Base-by-base conservation (phyloP, 2,888 invertebrate genomes). In the Globia sparganii region DNA sequence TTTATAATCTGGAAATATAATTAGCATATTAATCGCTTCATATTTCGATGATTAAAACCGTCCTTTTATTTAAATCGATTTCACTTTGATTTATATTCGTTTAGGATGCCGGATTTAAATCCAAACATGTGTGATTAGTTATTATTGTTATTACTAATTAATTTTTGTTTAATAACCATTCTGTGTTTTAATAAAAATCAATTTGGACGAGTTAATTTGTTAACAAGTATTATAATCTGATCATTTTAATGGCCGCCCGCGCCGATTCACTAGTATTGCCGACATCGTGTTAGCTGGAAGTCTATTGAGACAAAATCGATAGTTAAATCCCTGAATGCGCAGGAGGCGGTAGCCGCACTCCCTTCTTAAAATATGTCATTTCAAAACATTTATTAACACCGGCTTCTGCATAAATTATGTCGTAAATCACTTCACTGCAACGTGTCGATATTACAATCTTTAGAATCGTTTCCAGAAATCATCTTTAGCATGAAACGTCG, bases 21-120 rank as follows among this genome's bases (percentile, higher is more conserved):
- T 96, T 95, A 94, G 92, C 94, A 95, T 95, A 94, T 95, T 95
- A 95, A 96, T 95, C 92, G 91, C 91, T 91, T 88, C 78, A 86
- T 92, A 93, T 93, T 93, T 90, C 89, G 87, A 87, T 89, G 91
- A 90, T 86, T 86, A 86, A 88, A 87, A 86, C 85, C 78, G 75
- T 72, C 75, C 74, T 80, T 84, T 83, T 81, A 83, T 87, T 87
- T 84, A 84, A 83, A 87, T 84, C 74, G 84, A 81, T 89, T 89
- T 82, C 68, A 75, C 77, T 86, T 80, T 88, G 87, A 88, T 87
- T 90, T 89, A 86, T 84, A 77, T 80, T 84, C 78, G 72, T 81
- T 83, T 83, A 79, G 64, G 40, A 77, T 81, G 72, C 74, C 71
- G 59, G 78, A 81, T 80, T 86, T 77, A 69, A 77, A 81, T 78